A percentile compares a stretch with the other conserved stretches of the same genome.
These are phyloP conservation scores for Agrochola lota DNA, from an alignment of 2,888 invertebrate species.

Conservation along the genomic window DNA sequence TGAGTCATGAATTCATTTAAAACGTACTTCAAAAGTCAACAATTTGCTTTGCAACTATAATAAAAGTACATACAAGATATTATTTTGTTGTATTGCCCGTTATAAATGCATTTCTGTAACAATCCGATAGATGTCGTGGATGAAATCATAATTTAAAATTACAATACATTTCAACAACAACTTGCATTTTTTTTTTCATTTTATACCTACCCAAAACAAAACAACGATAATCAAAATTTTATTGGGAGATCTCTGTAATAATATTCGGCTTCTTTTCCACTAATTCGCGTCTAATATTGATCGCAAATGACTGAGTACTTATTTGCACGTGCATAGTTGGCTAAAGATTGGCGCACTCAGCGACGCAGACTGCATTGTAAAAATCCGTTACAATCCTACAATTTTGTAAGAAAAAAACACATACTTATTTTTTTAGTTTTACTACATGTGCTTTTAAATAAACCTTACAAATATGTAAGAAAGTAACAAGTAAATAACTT, in stretches of 20 bases:
- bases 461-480: too few relatives aligned
- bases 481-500: too few relatives aligned
- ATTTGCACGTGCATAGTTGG: conserved; percentile 1
- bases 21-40: neutral
- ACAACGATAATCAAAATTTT: too few relatives aligned
- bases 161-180: too few relatives aligned
- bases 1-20: too few relatives aligned
- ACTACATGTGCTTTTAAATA: too few relatives aligned
- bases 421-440: too few relatives aligned
- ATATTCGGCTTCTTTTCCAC: neutral
- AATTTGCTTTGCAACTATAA: neutral
- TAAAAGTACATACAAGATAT: neutral
- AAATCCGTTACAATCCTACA: conserved; percentile 7
- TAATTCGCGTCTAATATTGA: neutral
- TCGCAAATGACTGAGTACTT: neutral
- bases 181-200: neutral
- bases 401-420: too few relatives aligned
- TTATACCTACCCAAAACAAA: neutral
- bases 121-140: conserved; percentile 12
- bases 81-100: neutral
- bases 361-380: conserved; percentile 19
- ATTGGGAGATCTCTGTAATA: neutral
- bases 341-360: conserved; percentile 4
- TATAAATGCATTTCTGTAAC: neutral
- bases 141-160: neutral